Conservation (phyloP, 2,888 invertebrate genomes). For the Drosophila mayaguana region DNA sequence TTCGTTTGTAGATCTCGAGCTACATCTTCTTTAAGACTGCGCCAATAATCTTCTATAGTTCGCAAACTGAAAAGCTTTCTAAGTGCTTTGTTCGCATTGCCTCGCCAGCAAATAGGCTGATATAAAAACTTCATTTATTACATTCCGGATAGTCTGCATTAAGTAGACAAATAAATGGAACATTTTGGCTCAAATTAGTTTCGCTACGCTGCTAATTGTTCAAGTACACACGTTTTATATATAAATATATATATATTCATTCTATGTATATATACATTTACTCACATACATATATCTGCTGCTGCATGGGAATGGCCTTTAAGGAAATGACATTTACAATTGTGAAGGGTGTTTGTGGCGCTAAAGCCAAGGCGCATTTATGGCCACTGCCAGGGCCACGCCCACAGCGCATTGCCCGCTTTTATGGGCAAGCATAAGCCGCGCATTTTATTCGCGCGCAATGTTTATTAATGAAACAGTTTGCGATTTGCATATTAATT, state of each 20-base stretch:
- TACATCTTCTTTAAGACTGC: background rate
- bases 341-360: constrained; percentile 22
- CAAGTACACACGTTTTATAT: constrained; percentile 42
- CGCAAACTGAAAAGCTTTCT: no score
- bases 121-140: background rate
- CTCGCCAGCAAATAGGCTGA: background rate
- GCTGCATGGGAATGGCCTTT: constrained; percentile 65
- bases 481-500: constrained; percentile 83
- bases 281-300: constrained; percentile 27
- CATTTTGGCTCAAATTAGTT: background rate
- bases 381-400: constrained; percentile 36
- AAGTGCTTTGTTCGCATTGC: background rate
- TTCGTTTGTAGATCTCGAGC: background rate
- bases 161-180: background rate
- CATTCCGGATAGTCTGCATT: background rate
- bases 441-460: constrained; percentile 71
- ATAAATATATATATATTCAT: constrained; percentile 24
- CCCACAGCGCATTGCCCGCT: constrained; percentile 24
- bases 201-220: constrained; percentile 45
- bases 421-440: constrained; percentile 76
- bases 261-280: constrained; percentile 10
- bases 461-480: constrained; percentile 83
- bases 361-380: constrained; percentile 49
- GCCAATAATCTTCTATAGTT: background rate
- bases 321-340: constrained; percentile 58